These are phyloP conservation scores for Eptatretus atami DNA, from an alignment of 2,797 vertebrate species.

Conservation along the genomic window DNA sequence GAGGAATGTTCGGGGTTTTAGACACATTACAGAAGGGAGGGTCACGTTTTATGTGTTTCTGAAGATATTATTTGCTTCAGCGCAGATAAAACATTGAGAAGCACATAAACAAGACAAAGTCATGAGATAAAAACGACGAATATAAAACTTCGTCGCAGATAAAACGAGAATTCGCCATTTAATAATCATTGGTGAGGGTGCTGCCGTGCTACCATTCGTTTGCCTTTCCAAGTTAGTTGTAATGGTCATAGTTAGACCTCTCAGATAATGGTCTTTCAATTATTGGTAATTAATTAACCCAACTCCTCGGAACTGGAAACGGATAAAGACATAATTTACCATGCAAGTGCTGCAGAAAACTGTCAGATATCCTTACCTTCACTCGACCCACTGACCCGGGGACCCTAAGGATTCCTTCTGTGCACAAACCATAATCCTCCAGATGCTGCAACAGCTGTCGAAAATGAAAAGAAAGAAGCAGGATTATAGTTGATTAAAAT, in stretches of 20 bases:
- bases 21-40: too few relatives aligned
- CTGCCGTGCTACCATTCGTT: not conserved
- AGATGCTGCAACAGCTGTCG: slow-evolving; percentile 47
- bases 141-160: too few relatives aligned
- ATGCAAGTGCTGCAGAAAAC: not conserved
- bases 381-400: slow-evolving; percentile 60
- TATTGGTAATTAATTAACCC: too few relatives aligned
- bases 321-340: not conserved
- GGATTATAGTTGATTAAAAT: not conserved
- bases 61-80: too few relatives aligned
- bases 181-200: too few relatives aligned
- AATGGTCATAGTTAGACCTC: slow-evolving; percentile 4
- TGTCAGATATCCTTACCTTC: slow-evolving; percentile 23
- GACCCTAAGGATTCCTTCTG: slow-evolving; percentile 68
- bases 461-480: not conserved
- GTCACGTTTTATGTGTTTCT: too few relatives aligned
- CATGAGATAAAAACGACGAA: too few relatives aligned
- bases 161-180: too few relatives aligned
- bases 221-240: not conserved
- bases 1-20: too few relatives aligned
- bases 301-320: not conserved
- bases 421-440: slow-evolving; percentile 55
- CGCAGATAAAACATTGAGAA: too few relatives aligned
- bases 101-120: too few relatives aligned
- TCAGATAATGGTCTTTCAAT: too few relatives aligned